Conservation (phyloP, 2,888 invertebrate species). For the Drosophila kambysellisi region DNA sequence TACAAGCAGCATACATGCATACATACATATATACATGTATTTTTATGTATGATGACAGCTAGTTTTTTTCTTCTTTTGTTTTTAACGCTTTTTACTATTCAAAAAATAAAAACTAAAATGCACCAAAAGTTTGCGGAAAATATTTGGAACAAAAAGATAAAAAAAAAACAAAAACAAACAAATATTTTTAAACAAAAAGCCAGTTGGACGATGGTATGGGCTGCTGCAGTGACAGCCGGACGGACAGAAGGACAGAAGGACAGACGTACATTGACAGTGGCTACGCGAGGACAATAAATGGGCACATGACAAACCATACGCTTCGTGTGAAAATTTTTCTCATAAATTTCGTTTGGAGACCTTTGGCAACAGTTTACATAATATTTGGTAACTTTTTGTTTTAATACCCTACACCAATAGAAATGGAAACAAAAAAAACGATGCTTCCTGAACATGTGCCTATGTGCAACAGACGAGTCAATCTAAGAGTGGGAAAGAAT, state of each 20-base stretch:
- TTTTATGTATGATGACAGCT: conserved; percentile 69
- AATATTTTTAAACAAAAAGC: conserved; percentile 59
- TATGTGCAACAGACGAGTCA: neutral
- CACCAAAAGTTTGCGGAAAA: conserved; percentile 58
- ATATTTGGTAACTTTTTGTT: conserved; percentile 2
- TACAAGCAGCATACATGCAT: neutral
- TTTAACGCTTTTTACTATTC: conserved; percentile 53
- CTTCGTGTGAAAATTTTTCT: conserved; percentile 68
- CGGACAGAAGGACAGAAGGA: conserved; percentile 3
- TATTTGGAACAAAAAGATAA: conserved; percentile 36
- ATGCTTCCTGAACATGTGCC: neutral
- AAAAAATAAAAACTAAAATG: conserved; percentile 39
- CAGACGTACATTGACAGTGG: conserved; percentile 34
- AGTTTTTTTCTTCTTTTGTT: conserved; percentile 63
- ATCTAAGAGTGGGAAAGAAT: neutral
- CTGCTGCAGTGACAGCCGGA: conserved; percentile 13
- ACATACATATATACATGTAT: conserved; percentile 8
- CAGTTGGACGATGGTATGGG: conserved; percentile 27
- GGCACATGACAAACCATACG: conserved; percentile 79
- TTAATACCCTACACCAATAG: neutral
- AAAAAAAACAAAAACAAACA: neutral
- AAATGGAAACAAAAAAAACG: neutral
- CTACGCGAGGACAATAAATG: conserved; percentile 67
- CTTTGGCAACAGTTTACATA: conserved; percentile 45
- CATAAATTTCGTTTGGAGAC: conserved; percentile 72